Evolutionary conservation across 1,140 invertebrate species (phyloP), one percentile per base, ranked within the genome.

Genomic region (Calosoma granatense): DNA sequence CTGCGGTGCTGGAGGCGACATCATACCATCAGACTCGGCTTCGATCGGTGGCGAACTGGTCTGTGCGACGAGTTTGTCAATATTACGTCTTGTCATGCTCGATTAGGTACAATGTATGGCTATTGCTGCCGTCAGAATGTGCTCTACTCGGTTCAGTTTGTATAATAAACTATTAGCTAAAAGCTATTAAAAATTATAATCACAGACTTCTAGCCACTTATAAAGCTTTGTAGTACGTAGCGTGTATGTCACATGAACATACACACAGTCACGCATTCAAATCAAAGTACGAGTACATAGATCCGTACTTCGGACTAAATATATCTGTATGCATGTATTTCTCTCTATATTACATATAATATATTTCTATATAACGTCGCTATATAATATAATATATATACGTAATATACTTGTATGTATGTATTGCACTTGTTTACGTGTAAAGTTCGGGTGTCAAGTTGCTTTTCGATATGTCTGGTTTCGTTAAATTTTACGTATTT

Each of bases 1-100:
- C 57, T 72, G 70, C 23, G 68, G 69, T 14, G 67, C 69, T 14
- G 67, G 65, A 20, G 70, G 70, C 39, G 70, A 72, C 64, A 70
- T 69, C 63, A 72, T 65, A 19, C 61, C 62, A 39, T 63, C 61
- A 11, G 55, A 47, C 17, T 53, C 41, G 12, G 22, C 20, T 39
- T 69, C 67, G 23, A 60, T 54, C 54, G 64, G 62, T 17, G 69
- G 64, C 21, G 66, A 66, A 47, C 61, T 58, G 57, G 60, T 64
- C 20, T 60, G 62, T 36, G 17, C 23, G 14, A 15, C 4, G 47
- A 65, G 60, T 26, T 66, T 61, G 53, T 68, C 65, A 21, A 68
- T 61, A 54, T 61, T 65, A 43, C 67, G 61, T 53, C 68, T 61
- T 54, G 68, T 70, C 66, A 69, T 66, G 17, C 53, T 30, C n/a